Conservation (phyloP, 1,140 invertebrate species). For the Drosophila grimshawi region DNA sequence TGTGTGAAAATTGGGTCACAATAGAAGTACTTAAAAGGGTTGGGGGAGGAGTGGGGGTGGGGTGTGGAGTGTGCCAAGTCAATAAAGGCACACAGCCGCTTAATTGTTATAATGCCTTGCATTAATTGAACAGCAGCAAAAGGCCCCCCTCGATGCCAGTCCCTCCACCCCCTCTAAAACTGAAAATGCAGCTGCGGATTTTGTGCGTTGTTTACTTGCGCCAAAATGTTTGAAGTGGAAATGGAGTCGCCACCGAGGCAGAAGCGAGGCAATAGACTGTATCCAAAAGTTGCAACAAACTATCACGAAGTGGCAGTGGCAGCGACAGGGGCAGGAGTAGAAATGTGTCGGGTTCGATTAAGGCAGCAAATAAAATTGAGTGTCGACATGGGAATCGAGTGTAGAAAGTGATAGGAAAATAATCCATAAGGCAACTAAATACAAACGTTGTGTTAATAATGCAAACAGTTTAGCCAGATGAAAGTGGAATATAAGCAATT, state of each 20-base stretch:
- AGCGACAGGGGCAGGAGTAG: neutral
- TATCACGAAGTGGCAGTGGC: neutral
- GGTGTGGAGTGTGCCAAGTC: constrained; percentile 61
- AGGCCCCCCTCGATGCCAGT: too few species aligned
- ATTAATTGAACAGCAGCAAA: constrained; percentile 71
- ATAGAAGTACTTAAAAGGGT: neutral
- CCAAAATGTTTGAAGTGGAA: constrained; percentile 57
- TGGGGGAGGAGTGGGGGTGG: neutral
- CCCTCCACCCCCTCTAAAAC: neutral
- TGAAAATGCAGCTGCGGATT: constrained; percentile 35
- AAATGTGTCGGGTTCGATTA: constrained; percentile 68
- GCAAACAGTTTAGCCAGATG: constrained; percentile 45
- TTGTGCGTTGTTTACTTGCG: constrained; percentile 67
- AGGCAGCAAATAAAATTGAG: constrained; percentile 74
- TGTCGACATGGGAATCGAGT: constrained; percentile 17
- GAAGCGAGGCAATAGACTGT: constrained; percentile 69
- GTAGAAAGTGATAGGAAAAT: neutral
- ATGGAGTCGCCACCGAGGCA: constrained; percentile 39
- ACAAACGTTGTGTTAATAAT: constrained; percentile 48
- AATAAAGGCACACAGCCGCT: constrained; percentile 69
- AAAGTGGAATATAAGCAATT: constrained; percentile 28
- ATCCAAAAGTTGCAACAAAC: constrained; percentile 62
- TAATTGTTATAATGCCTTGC: constrained; percentile 82
- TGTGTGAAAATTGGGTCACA: constrained; percentile 76
- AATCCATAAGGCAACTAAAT: neutral